These are phyloP conservation scores for Mythimna lalbum DNA, from an alignment of 2,888 invertebrate species.

Conservation along the genomic window DNA sequence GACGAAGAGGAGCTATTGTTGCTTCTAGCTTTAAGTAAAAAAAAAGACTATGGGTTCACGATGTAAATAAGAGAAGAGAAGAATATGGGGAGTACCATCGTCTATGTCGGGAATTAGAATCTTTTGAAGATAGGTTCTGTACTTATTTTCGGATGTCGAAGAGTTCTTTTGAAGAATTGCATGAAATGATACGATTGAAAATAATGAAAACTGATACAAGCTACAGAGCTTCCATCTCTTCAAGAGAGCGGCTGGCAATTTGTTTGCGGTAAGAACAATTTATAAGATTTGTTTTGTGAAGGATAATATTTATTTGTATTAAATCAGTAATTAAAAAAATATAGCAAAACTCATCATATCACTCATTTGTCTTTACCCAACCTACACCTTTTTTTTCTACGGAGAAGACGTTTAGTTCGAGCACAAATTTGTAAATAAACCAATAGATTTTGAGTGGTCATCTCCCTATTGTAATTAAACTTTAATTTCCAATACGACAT, in stretches of 20 bases:
- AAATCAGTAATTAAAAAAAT: not conserved
- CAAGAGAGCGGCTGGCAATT: constrained; percentile 20
- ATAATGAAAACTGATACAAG: constrained; percentile 6
- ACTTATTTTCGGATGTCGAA: constrained; percentile 64
- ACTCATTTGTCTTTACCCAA: no score
- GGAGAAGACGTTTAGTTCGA: no score
- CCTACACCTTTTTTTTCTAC: no score
- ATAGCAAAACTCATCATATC: no score
- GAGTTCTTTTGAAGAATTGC: constrained; percentile 66
- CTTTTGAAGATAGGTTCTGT: constrained; percentile 55
- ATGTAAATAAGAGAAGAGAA: no score
- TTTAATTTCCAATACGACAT: constrained; percentile 1
- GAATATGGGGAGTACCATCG: no score
- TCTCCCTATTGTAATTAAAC: not conserved
- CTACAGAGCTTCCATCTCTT: constrained; percentile 23
- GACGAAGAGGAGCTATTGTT: constrained; percentile 4
- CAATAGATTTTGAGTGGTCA: no score
- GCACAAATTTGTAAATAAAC: no score
- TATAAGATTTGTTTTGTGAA: not conserved
- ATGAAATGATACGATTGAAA: constrained; percentile 54
- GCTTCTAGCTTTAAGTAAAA: not conserved
- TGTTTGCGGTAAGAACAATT: not conserved
- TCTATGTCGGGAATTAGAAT: no score
- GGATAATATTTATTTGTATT: constrained; percentile 1
- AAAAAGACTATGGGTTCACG: not conserved